Base-by-base conservation (phyloP, 1,140 invertebrate genomes). In the Cardiocondyla obscurior region DNA sequence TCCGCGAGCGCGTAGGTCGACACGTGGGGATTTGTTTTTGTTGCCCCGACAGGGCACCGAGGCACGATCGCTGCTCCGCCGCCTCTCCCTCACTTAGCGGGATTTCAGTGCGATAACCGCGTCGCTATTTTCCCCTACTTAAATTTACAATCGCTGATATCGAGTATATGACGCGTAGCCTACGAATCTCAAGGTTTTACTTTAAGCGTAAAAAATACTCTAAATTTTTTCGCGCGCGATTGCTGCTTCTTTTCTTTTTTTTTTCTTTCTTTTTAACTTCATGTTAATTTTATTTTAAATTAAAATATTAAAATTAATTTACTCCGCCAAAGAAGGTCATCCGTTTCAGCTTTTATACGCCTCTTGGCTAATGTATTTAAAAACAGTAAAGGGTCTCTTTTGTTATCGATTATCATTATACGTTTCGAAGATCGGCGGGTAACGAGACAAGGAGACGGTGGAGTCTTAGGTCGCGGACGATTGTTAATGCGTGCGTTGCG, bases 1-100 rank as follows among this genome's bases (percentile, higher is more conserved):
- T 51, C 19, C 44, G 33, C 28, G 33, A 39, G 22, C 42, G 25
- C 36, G 46, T 69, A 57, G 30, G 33, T 77, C 46, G 62, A 51
- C 46, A 42, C 74, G 74, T 53, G 74, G 25, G 33, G 33, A 49
- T 67, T n/a, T 25, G 28, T 79, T 79, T 30, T 42, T 28, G 3
- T 19, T 3, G 30, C 19, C 36, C n/a, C 19, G 46, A n/a, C 19
- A 22, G 22, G 44, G 44, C 22, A 10, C 51, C 33, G 10, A 39
- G 62, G 62, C 42, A 14, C 49, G 19, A 55, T 64, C 42, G n/a
- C 19, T n/a, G 7, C n/a, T 33, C 36, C n/a, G 42, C 22, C 12
- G 42, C 22, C 12, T 51, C 36, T 4, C 3, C 58, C 65, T 57
- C 55, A 16, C 44, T n/a, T 55, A 42, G 19, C 33, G 51, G 39